Conservation (phyloP, 2,888 invertebrate genomes). For the Caenorhabditis imperialis region DNA sequence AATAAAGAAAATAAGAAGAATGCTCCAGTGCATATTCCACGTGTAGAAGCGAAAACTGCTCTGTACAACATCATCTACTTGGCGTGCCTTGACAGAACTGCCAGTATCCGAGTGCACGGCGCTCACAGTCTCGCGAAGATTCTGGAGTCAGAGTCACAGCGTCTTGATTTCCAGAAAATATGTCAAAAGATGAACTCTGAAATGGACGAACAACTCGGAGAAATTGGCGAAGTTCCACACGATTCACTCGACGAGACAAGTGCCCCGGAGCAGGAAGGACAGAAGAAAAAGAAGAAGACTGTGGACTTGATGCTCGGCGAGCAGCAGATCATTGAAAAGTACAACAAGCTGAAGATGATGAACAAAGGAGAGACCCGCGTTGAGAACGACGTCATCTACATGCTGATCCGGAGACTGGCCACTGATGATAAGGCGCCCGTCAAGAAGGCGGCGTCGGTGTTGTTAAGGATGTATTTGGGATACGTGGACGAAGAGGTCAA, state of each 20-base stretch:
- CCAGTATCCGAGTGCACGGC: conserved; percentile 30
- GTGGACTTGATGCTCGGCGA: conserved; percentile 28
- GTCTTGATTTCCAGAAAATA: conserved; percentile 18
- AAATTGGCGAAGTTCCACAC: conserved; percentile 11
- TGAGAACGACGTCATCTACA: conserved; percentile 38
- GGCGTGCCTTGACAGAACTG: conserved; percentile 37
- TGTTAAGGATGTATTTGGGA: conserved; percentile 10
- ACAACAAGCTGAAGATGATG: conserved; percentile 38
- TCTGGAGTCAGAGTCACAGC: conserved; percentile 12
- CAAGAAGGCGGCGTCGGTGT: conserved; percentile 21
- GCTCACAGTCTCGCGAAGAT: conserved; percentile 32
- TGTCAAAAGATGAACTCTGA: conserved; percentile 16
- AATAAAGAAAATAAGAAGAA: conserved; percentile 11
- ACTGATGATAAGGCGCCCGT: conserved; percentile 47
- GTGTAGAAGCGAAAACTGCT: conserved; percentile 1
- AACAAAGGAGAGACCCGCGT: conserved; percentile 33
- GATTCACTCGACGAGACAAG: conserved; percentile 6
- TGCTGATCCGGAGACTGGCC: conserved; percentile 25
- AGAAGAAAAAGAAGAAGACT: background rate
- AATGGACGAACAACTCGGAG: conserved; percentile 30
- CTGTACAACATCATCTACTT: conserved; percentile 40
- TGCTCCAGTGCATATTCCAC: background rate
- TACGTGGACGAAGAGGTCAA: conserved; percentile 30
- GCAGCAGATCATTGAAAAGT: conserved; percentile 33
- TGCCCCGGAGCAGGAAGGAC: background rate